Evolutionary conservation across 2,888 invertebrate genomes (phyloP).

Genomic region (Neoitamus cyanurus): DNA sequence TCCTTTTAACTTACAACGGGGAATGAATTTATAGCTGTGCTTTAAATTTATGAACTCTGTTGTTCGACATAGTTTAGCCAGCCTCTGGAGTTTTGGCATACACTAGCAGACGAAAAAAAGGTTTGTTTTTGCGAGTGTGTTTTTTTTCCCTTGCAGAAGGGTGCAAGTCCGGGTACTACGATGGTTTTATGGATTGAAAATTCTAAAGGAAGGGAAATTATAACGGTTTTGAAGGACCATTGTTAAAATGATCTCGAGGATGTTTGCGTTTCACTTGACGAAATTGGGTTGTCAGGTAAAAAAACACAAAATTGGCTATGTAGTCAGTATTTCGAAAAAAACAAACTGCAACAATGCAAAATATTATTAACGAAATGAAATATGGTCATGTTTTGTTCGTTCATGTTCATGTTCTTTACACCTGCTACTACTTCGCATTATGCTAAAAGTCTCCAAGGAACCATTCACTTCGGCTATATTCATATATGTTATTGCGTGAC

Average conservation of each 20-base stretch:
- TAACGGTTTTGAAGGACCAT: neutral
- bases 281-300: neutral
- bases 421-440: neutral
- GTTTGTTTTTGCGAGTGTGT: neutral
- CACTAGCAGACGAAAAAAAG: constrained; percentile 33
- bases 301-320: neutral
- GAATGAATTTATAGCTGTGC: constrained; percentile 43
- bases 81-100: constrained; percentile 47
- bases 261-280: constrained; percentile 29
- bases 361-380: too few relatives aligned
- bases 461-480: neutral
- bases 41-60: constrained; percentile 51
- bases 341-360: too few relatives aligned
- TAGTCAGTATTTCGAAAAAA: too few relatives aligned
- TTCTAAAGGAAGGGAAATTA: neutral
- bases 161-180: neutral
- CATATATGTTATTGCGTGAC: neutral
- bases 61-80: constrained; percentile 44
- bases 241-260: neutral
- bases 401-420: neutral
- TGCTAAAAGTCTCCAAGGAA: neutral
- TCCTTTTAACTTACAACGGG: neutral
- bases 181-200: neutral
- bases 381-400: neutral
- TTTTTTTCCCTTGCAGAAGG: neutral